phyloP scores from a whole-genome alignment of 1,140 invertebrate genomes.

The Aricia agestis region DNA sequence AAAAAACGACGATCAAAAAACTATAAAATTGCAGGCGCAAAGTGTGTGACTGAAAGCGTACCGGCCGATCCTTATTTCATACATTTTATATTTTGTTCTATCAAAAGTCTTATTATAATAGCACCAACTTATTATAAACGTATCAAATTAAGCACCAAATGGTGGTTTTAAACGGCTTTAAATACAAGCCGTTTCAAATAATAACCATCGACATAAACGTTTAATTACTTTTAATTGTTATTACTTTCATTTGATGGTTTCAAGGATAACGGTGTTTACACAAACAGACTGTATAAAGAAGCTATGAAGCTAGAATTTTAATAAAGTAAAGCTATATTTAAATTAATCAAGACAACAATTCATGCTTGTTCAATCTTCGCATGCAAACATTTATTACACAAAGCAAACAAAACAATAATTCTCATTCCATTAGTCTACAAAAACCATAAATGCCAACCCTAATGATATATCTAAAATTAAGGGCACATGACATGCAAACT shows the following conservation, averaged over 20 bases:
- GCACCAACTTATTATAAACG: too few species aligned
- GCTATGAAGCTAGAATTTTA: not conserved
- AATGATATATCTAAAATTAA: slow-evolving; percentile 15
- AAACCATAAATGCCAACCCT: slow-evolving; percentile 12
- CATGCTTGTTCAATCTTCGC: not conserved
- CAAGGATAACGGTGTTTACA: too few species aligned
- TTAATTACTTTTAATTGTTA: not conserved
- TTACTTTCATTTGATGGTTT: too few species aligned
- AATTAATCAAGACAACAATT: not conserved
- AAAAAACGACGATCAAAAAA: too few species aligned
- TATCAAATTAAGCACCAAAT: too few species aligned
- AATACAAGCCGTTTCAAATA: not conserved
- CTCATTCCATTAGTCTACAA: slow-evolving; percentile 4
- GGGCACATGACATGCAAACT: not conserved
- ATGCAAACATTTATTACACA: slow-evolving; percentile 6
- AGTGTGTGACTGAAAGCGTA: too few species aligned
- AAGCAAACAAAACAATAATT: slow-evolving; percentile 10
- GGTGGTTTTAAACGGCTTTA: not conserved
- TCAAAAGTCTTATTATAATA: too few species aligned
- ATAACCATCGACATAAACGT: not conserved
- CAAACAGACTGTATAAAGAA: too few species aligned
- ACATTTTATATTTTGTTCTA: too few species aligned
- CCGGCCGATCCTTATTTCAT: too few species aligned
- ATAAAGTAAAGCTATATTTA: not conserved
- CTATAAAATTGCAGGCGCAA: too few species aligned